Conservation (phyloP, 2,888 invertebrate genomes). For the Cephus rjabovi region DNA sequence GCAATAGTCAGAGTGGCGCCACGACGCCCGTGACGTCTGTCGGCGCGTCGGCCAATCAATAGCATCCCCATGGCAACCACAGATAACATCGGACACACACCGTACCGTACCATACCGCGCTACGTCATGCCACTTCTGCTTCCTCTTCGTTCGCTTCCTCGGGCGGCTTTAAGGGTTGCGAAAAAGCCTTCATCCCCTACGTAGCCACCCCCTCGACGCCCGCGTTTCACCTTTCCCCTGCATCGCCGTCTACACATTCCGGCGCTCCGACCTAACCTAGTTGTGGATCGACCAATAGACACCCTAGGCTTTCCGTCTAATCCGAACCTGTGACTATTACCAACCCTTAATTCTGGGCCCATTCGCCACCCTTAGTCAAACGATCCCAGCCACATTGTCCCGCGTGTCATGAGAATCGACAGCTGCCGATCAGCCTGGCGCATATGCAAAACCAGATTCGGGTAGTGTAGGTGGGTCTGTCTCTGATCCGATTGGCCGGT, state of each 20-base stretch:
- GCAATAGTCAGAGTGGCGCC: conserved; percentile 70
- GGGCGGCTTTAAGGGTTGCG: not conserved
- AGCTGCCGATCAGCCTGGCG: not conserved
- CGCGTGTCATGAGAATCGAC: not conserved
- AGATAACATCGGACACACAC: conserved; percentile 67
- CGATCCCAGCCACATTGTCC: not conserved
- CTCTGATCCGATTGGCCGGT: not conserved
- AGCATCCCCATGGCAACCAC: conserved; percentile 67
- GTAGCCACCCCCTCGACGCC: not conserved
- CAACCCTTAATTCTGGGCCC: not conserved
- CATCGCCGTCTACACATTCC: not conserved
- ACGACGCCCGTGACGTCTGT: conserved; percentile 70
- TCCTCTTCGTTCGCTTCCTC: conserved; percentile 39
- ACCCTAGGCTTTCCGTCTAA: not conserved
- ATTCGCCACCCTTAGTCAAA: not conserved
- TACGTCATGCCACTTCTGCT: conserved; percentile 46
- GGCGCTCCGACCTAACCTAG: not conserved
- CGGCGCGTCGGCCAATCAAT: conserved; percentile 67
- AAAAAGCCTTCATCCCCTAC: not conserved
- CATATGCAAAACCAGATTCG: not conserved
- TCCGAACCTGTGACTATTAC: not conserved
- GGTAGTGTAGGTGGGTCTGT: not conserved
- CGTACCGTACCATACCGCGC: conserved; percentile 48
- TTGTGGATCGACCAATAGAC: not conserved
- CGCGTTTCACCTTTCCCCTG: not conserved